Percentiles rank a stretch among this genome's conserved stretches.
Conservation (phyloP, 2,888 invertebrate genomes). For the Metopia argyrocephala region DNA sequence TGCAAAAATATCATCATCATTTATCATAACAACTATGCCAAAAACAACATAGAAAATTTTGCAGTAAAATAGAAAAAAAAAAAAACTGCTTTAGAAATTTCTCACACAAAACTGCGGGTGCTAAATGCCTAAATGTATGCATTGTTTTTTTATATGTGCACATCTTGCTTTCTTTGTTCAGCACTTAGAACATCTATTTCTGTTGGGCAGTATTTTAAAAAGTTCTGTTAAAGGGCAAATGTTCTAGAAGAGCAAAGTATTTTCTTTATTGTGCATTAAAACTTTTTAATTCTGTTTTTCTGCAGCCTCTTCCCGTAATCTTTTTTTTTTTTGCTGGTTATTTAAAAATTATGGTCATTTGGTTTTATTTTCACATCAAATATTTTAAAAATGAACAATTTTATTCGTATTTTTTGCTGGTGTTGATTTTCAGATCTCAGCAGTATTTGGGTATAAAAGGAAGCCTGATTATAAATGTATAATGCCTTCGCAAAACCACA, state of each 20-base stretch:
- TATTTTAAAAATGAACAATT: conserved; percentile 54
- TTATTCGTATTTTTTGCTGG: conserved; percentile 6
- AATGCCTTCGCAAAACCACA: conserved; percentile 53
- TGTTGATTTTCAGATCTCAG: conserved; percentile 9
- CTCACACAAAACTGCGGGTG: conserved; percentile 62
- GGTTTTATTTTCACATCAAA: conserved; percentile 57
- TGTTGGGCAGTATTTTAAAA: not conserved
- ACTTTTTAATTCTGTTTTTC: not conserved
- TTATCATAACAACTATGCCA: conserved; percentile 42
- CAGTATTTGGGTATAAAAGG: not conserved
- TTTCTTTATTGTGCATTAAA: conserved; percentile 20
- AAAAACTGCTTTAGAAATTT: conserved; percentile 47
- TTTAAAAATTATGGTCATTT: conserved; percentile 57
- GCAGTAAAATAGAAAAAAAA: conserved; percentile 36
- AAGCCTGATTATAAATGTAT: conserved; percentile 43
- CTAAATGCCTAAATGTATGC: conserved; percentile 57
- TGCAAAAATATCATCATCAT: conserved; percentile 45
- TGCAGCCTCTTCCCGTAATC: too few species aligned
- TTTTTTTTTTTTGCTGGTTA: not conserved
- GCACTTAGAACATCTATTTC: not conserved
- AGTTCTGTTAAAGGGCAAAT: conserved; percentile 9
- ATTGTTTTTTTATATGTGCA: conserved; percentile 11
- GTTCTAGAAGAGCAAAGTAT: conserved; percentile 9
- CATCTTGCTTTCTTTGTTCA: not conserved
- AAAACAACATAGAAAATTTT: not conserved